These are phyloP conservation scores for Parauchenoglanis ngamensis DNA, from an alignment of 2,797 vertebrate species.

Conservation along the genomic window DNA sequence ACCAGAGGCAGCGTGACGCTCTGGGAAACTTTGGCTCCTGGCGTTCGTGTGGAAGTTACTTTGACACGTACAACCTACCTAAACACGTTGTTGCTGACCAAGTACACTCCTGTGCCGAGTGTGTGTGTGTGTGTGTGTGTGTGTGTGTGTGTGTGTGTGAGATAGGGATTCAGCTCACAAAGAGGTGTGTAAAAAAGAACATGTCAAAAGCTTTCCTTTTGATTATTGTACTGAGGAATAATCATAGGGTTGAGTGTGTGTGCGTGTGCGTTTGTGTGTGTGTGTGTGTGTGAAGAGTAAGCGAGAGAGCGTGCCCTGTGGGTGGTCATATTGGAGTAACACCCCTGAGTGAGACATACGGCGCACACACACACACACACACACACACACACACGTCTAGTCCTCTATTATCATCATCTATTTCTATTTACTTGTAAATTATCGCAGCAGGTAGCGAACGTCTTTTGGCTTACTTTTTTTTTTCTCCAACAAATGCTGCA, in stretches of 20 bases:
- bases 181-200: background rate
- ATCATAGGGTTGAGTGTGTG: conserved; percentile 10
- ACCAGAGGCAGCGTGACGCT: too few species aligned
- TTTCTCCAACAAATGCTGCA: background rate
- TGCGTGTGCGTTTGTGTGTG: conserved; percentile 20
- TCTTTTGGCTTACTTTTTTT: background rate
- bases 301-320: conserved; percentile 42
- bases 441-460: background rate
- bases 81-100: too few species aligned
- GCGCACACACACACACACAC: background rate
- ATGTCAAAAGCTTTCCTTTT: background rate
- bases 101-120: background rate
- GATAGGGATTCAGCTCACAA: background rate
- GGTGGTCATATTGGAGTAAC: conserved; percentile 49
- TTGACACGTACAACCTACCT: too few species aligned
- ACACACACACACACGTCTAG: background rate
- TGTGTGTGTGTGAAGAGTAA: background rate
- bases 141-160: too few species aligned
- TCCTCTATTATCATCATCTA: background rate
- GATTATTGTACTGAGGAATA: background rate
- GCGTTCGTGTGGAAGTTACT: too few species aligned
- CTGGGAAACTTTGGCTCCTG: too few species aligned
- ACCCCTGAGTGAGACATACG: conserved; percentile 29
- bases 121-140: conserved; percentile 16
- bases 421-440: conserved; percentile 1